Evolutionary conservation across 30 jellyfish, hydroid and myxozoan genomes (phyloP), one percentile per base, ranked within the genome.

Genomic region (Chrysaora quinquecirrha): DNA sequence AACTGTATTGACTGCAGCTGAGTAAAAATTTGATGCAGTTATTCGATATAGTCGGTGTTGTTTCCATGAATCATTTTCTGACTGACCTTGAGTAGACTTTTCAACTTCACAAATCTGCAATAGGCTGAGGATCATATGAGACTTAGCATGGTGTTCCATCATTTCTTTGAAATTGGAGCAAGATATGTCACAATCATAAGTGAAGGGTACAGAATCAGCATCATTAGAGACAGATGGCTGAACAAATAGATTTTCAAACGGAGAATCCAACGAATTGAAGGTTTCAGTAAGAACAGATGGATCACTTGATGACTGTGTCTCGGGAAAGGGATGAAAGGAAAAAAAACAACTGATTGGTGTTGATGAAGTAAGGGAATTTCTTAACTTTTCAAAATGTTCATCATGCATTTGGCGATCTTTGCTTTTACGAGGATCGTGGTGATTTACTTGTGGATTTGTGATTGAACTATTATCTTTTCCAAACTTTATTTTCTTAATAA

Each of bases 1-100:
- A 60, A 77, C 89, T 19, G 89, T 77, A 34, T 34, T 77, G 22
- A 60, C 83, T 23, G 83, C 80, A 62, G 70, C 79, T 22, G 80
- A 56, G 48, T 77, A 56, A 38, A 77, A 77, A 38, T 77, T 77
- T 21, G 89, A 77, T n/a, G 89, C 89, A 24, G 89, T 62, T 64
- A 77, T 77, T 23, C 68, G 66, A 38, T 77, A 77, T 29, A 77
- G 20, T 32, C 50, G 32, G 28, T 62, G 89, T 62, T 77, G 68
- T 34, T 75, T 52, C 87, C 87, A 75, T 9, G 33, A 31, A 29
- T 54, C 77, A 52, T 75, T 75, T 24, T 33, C 28, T 49, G 78
- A 27, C 64, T 75, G 87, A 52, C 87, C 87, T 19, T 77, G 64
- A 25, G 87, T 75, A 10, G 58, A 3, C 12, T 24, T 27, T 75